Conservation (phyloP, 2,797 vertebrate species). For the Lutjanus argentimaculatus region DNA sequence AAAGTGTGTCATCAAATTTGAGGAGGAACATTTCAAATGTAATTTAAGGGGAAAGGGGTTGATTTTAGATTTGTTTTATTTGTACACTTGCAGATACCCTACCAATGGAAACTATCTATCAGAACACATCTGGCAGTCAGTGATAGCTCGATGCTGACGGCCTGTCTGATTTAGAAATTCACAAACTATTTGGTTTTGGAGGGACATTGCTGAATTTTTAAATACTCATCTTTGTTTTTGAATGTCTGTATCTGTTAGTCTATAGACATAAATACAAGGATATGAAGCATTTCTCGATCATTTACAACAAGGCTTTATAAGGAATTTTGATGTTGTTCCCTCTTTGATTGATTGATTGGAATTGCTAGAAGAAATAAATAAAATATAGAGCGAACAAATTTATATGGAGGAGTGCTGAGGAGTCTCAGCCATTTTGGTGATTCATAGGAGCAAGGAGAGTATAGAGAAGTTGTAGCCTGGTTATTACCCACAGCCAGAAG, state of each 20-base stretch:
- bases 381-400: no score
- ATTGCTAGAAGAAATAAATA: no score
- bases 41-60: not conserved
- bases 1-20: conserved; percentile 3
- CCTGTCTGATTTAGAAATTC: not conserved
- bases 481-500: no score
- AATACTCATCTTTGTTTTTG: not conserved
- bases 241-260: not conserved
- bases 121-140: not conserved
- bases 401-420: no score
- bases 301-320: no score
- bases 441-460: no score
- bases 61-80: not conserved
- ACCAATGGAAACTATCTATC: not conserved
- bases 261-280: no score
- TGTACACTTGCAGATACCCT: not conserved
- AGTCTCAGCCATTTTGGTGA: no score
- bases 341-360: no score
- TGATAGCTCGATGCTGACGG: not conserved
- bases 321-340: no score
- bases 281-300: no score
- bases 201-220: not conserved
- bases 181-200: not conserved
- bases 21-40: not conserved
- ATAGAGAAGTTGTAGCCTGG: no score